Percentiles rank a stretch among this genome's conserved stretches.
Conservation (phyloP, 2,888 invertebrate genomes). For the Macrophya alboannulata region DNA sequence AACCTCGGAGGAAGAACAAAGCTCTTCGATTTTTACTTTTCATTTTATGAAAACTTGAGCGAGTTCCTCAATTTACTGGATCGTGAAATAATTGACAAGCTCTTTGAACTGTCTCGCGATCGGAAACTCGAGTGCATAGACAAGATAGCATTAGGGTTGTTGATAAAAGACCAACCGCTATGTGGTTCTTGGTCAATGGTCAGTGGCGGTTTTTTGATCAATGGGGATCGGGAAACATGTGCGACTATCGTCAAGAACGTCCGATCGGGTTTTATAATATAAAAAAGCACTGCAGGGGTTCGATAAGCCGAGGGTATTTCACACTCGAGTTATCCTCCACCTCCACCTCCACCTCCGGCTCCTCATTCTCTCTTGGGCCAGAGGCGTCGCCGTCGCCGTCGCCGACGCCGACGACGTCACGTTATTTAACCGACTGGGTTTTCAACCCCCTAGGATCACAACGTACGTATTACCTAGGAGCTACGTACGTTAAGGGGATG, state of each 20-base stretch:
- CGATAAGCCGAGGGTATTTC: conserved; percentile 80
- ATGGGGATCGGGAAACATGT: conserved; percentile 12
- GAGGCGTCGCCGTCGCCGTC: conserved; percentile 27
- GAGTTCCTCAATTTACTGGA: background rate
- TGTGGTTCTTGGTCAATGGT: conserved; percentile 41
- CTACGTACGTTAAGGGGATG: background rate
- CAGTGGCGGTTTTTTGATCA: conserved; percentile 27
- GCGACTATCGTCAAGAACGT: conserved; percentile 20
- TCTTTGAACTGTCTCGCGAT: background rate
- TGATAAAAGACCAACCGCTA: background rate
- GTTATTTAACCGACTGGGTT: conserved; percentile 47
- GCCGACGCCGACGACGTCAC: conserved; percentile 28
- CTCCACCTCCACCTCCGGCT: background rate
- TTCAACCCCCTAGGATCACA: conserved; percentile 36
- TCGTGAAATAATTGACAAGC: conserved; percentile 21
- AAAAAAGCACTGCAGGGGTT: conserved; percentile 75
- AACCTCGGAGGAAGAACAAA: background rate
- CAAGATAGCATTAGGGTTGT: conserved; percentile 31
- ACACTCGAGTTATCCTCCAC: conserved; percentile 73
- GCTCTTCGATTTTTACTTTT: background rate
- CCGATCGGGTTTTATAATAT: conserved; percentile 67
- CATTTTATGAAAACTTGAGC: background rate
- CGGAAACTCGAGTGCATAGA: conserved; percentile 40
- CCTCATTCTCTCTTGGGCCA: background rate
- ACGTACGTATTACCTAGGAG: background rate